phyloP scores from a whole-genome alignment of 2,113 vertebrate genomes.

The Numida meleagris region DNA sequence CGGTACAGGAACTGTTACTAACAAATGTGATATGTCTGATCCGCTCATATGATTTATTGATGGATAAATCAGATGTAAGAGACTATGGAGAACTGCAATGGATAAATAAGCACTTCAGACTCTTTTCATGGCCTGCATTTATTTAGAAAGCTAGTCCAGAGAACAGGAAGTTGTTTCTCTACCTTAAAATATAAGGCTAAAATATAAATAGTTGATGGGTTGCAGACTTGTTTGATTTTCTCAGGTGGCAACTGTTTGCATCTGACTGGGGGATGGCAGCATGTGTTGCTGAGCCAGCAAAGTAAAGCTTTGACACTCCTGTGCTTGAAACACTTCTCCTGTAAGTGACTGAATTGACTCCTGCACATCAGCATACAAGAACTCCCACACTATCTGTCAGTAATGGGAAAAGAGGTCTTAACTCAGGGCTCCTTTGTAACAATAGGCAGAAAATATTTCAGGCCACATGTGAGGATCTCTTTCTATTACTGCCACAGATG shows the following conservation, averaged over 20 bases:
- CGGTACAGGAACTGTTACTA: neutral
- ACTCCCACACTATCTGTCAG: neutral
- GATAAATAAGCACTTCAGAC: neutral
- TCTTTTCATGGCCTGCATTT: neutral
- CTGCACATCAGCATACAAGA: fast-evolving
- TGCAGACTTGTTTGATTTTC: neutral
- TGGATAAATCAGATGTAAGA: neutral
- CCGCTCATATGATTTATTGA: neutral
- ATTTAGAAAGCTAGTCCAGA: neutral
- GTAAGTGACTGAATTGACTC: neutral
- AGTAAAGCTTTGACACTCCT: neutral
- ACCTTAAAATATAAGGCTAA: neutral
- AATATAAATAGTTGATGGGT: neutral
- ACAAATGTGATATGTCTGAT: neutral
- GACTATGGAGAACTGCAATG: neutral
- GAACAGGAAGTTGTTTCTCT: neutral
- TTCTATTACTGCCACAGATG: neutral
- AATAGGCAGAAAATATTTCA: neutral
- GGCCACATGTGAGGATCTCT: neutral
- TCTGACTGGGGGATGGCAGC: fast-evolving
- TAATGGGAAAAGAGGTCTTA: neutral
- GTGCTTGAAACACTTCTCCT: neutral
- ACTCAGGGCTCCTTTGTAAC: neutral
- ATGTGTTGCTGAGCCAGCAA: neutral
- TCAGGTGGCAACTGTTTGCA: neutral